Conservation (phyloP, 2,888 invertebrate genomes). For the Ceratothoa steindachneri region DNA sequence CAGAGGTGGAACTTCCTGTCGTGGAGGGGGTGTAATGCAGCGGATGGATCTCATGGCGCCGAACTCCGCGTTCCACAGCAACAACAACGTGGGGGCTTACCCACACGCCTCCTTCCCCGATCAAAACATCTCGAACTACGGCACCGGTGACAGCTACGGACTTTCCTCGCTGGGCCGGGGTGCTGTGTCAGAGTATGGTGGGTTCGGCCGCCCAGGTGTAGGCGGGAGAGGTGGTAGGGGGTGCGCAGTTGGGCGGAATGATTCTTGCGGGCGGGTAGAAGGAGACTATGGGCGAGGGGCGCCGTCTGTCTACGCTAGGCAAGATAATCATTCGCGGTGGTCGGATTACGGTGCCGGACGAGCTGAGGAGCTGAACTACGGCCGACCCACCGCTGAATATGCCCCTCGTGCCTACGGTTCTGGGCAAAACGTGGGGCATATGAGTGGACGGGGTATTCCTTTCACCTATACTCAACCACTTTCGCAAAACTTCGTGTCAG, state of each 20-base stretch:
- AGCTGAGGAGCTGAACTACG: not conserved
- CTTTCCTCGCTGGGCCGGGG: not conserved
- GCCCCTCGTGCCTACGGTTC: not conserved
- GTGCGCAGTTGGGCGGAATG: not conserved
- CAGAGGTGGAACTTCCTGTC: not conserved
- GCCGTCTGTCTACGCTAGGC: not conserved
- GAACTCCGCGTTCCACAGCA: not conserved
- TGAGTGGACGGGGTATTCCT: not conserved
- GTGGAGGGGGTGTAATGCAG: too few relatives aligned
- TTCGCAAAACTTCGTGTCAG: not conserved
- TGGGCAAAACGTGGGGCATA: not conserved
- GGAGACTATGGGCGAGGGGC: not conserved
- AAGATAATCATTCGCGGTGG: not conserved
- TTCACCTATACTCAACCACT: conserved; percentile 1
- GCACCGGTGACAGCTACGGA: not conserved
- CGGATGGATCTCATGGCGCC: not conserved
- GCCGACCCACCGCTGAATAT: not conserved
- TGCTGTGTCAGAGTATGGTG: not conserved
- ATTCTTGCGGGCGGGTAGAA: not conserved
- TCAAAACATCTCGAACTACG: not conserved
- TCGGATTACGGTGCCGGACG: not conserved
- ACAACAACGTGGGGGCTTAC: not conserved
- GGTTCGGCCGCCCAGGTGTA: not conserved
- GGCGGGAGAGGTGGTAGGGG: not conserved
- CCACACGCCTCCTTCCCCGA: not conserved